Percentiles rank a stretch among this genome's conserved stretches.
Conservation (phyloP, 2,113 vertebrate species). For the Apodemus sylvaticus region DNA sequence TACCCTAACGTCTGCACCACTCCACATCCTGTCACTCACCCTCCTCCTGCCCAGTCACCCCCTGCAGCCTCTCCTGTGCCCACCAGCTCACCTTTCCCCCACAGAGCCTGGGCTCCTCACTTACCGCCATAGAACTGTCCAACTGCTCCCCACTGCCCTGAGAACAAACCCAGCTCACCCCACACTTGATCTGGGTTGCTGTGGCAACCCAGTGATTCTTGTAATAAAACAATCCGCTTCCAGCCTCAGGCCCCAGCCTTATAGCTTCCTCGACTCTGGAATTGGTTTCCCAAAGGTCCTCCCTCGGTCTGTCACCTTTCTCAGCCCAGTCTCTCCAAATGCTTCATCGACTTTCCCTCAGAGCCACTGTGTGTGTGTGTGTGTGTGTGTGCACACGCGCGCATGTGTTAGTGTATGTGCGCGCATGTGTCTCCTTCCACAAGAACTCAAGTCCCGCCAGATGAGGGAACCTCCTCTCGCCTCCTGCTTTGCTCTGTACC, state of each 20-base stretch:
- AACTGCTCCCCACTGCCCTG: neutral
- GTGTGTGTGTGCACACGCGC: fast-evolving
- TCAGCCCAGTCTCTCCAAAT: neutral
- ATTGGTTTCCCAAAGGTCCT: neutral
- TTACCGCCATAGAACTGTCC: neutral
- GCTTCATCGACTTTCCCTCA: neutral
- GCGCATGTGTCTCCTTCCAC: neutral
- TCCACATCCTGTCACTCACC: neutral
- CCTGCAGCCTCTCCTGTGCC: neutral
- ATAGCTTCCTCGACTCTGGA: neutral
- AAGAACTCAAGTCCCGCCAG: neutral
- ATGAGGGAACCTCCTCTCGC: neutral
- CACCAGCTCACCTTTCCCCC: neutral
- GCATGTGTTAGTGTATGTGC: no score
- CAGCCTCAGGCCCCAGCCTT: neutral
- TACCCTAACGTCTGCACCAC: neutral
- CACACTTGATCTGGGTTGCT: neutral
- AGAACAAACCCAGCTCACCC: neutral
- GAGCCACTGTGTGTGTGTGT: neutral
- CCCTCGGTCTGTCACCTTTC: neutral
- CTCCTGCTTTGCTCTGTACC: constrained; percentile 18
- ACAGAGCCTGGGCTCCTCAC: neutral
- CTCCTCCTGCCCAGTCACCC: neutral
- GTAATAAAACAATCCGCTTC: neutral
- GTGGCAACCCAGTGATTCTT: neutral